Percentiles rank a stretch among this genome's conserved stretches.
These are phyloP conservation scores for Onychomys arenicola DNA, from an alignment of 2,797 vertebrate species.

Conservation along the genomic window DNA sequence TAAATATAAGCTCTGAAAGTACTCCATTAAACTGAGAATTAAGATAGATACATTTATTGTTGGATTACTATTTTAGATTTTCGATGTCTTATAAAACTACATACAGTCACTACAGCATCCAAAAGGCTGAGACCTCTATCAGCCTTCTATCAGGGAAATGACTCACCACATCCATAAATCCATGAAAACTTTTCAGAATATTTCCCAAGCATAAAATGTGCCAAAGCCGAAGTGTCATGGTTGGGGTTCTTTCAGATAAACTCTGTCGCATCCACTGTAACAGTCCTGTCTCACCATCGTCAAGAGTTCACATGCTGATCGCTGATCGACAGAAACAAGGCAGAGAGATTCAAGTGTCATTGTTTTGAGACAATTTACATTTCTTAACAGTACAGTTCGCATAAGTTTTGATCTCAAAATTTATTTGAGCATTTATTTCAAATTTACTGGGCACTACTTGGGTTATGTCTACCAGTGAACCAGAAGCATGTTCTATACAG, in stretches of 20 bases:
- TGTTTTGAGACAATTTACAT: neutral
- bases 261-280: neutral
- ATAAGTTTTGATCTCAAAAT: neutral
- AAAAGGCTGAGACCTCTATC: neutral
- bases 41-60: neutral
- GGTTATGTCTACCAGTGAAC: neutral
- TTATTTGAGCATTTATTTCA: neutral
- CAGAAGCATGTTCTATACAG: neutral
- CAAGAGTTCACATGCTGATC: neutral
- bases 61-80: neutral
- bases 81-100: neutral
- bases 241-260: neutral
- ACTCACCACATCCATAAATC: neutral
- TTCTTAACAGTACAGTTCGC: neutral
- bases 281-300: neutral
- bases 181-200: neutral
- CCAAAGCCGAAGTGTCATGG: fast-evolving
- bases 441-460: neutral
- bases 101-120: neutral
- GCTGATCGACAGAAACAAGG: neutral
- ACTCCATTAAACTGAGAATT: neutral
- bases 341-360: neutral
- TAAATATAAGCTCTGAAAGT: neutral
- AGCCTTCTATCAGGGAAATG: neutral
- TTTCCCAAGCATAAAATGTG: neutral